Evolutionary conservation across 1,140 invertebrate genomes (phyloP), one percentile per base, ranked within the genome.

Genomic region (Elymnias hypermnestra): DNA sequence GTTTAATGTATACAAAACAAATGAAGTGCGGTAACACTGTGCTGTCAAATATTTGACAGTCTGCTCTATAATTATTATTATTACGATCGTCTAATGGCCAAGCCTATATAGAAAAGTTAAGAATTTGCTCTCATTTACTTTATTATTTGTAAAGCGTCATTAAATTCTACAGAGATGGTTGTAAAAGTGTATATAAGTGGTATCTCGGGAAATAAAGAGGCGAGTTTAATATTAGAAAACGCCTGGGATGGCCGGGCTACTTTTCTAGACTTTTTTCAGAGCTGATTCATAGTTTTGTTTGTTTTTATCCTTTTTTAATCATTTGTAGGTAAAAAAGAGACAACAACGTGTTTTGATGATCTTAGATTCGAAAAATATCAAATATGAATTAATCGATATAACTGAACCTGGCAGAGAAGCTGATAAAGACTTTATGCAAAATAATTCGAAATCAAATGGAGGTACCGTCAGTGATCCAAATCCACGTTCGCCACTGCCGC

Each of bases 321-420:
- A 49, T 52, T 88, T 88, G 22, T 74, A 98, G 97, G 94, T 98
- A 18, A 97, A 97, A 84, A 98, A 98, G 78, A 89, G 95, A 59
- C 97, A 98, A 77, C 94, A 97, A 75, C 89, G 95, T 48, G 94
- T 98, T 12, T 83, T 94, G 44, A 95, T 97, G 91, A 96, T 97
- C 69, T 86, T 98, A 57, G 94, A 97, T 67, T 95, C 94, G 62
- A 94, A 95, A 88, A 92, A 91, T 78, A 93, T 98, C 60, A 89
- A 92, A 49, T 97, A 95, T 85, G 92, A 96, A 79, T 87, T 92
- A 10, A 92, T 98, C 59, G 97, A 99, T 81, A 97, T 99, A 64
- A 94, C 96, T 21, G 95, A 97, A 78, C 95, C 96, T 10, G 93
- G 92, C 21, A 92, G 92, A 74, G 96, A 98, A 82, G 86, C 90